Percentiles rank a stretch among this genome's conserved stretches.
Conservation (phyloP, 2,888 invertebrate species). For the Hofmannophila pseudospretella region DNA sequence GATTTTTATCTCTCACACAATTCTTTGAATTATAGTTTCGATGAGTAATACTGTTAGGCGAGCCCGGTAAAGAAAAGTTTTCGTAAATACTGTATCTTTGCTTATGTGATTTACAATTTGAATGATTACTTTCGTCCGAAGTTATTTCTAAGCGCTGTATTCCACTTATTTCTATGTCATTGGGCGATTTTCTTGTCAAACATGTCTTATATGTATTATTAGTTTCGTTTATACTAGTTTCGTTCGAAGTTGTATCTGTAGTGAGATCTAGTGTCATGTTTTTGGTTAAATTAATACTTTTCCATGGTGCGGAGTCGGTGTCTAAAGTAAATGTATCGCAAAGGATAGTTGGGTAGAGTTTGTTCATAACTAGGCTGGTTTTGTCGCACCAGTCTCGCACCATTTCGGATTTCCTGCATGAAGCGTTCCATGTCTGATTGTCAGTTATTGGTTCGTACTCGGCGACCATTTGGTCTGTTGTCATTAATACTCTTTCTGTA, state of each 20-base stretch:
- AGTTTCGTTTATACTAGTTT: conserved; percentile 30
- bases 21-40: conserved; percentile 58
- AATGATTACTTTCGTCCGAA: conserved; percentile 25
- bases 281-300: conserved; percentile 32
- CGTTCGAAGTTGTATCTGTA: no score
- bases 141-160: conserved; percentile 42
- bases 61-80: conserved; percentile 64
- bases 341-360: conserved; percentile 64
- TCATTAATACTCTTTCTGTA: conserved; percentile 81
- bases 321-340: conserved; percentile 56
- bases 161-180: conserved; percentile 52
- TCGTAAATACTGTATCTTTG: conserved; percentile 53
- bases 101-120: conserved; percentile 19
- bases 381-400: conserved; percentile 67
- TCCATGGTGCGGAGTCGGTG: conserved; percentile 46
- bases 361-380: conserved; percentile 57
- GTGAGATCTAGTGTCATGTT: conserved; percentile 45
- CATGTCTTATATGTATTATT: conserved; percentile 54
- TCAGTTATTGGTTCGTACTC: conserved; percentile 72
- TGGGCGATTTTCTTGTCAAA: conserved; percentile 31
- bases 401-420: conserved; percentile 56
- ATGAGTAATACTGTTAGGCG: conserved; percentile 57
- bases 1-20: conserved; percentile 36
- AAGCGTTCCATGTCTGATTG: conserved; percentile 36
- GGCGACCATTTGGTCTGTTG: conserved; percentile 77